Base-by-base conservation (phyloP, 2,888 invertebrate species). In the Drosophila peninsularis region DNA sequence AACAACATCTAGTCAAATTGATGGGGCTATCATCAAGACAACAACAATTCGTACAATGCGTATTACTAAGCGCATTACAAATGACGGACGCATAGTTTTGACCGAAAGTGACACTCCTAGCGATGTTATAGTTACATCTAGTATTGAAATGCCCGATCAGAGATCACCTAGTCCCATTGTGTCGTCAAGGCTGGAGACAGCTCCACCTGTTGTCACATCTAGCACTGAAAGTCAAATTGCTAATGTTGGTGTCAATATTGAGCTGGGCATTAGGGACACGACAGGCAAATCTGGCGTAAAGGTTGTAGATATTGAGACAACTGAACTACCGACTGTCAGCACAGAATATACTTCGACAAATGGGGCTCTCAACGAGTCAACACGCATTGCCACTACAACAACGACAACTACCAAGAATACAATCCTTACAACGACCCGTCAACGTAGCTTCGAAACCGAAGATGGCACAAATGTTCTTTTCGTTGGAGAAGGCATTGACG, bases 41-140 rank as follows among this genome's bases (percentile, higher is more conserved):
- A 92, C 92, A 27, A 91, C 91, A n/a, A 91, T 90, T 72, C 91
- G 90, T 41, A 91, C 91, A 19, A 91, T 91, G 85, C 84, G 82
- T 27, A 90, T 90, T 53, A 89, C 88, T 5, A 92, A 89, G 75
- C 90, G 88, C 47, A 80, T 90, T 17, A 84, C 86, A 53, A 86
- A 89, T 56, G 90, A 92, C 72, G 92, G 91, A 69, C 84, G 86
- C 14, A 84, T 90, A 73, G 63, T 90, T 56, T 41, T 90, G 47
- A 89, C 88, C 60, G 90, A 91, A 66, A 81, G 70, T 41, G 90
- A 88, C 56, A 56, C 78, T 14, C 91, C 91, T 3, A 84, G 82
- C 54, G 87, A 90, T 79, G 90, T 90, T 47, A 68, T 83, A 67
- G 90, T 90, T 4, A 88, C 81, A 36, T 90, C 91, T 49, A 83